Percentiles rank a stretch among this genome's conserved stretches.
Evolutionary conservation across 2,888 invertebrate species (phyloP).

Genomic region (Schizaphis graminum): DNA sequence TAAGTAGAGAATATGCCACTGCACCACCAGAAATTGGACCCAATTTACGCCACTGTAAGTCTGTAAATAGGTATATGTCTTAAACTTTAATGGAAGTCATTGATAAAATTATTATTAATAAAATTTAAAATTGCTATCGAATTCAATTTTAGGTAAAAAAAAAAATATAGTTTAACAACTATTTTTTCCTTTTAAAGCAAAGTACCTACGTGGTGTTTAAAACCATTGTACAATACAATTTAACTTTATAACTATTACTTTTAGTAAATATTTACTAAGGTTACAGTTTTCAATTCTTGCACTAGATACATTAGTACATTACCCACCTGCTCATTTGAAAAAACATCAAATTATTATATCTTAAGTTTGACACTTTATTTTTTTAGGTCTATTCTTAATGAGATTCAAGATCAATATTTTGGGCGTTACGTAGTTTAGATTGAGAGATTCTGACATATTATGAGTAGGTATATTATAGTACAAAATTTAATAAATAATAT

Average conservation of each 20-base stretch:
- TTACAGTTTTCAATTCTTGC: not conserved
- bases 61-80: not conserved
- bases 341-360: not conserved
- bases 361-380: not conserved
- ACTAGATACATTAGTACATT: no score
- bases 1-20: no score
- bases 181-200: not conserved
- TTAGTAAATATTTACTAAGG: not conserved
- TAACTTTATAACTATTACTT: no score
- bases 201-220: not conserved
- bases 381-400: not conserved
- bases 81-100: not conserved
- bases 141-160: not conserved
- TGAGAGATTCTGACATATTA: not conserved
- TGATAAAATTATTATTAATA: not conserved
- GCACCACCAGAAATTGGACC: no score
- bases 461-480: not conserved
- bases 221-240: not conserved
- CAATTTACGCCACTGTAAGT: no score
- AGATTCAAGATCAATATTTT: not conserved
- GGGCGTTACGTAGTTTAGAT: not conserved
- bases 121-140: not conserved
- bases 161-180: not conserved
- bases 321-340: not conserved
- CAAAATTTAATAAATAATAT: not conserved